Evolutionary conservation across 2,113 vertebrate species (phyloP).

Genomic region (Emydocephalus ijimae): DNA sequence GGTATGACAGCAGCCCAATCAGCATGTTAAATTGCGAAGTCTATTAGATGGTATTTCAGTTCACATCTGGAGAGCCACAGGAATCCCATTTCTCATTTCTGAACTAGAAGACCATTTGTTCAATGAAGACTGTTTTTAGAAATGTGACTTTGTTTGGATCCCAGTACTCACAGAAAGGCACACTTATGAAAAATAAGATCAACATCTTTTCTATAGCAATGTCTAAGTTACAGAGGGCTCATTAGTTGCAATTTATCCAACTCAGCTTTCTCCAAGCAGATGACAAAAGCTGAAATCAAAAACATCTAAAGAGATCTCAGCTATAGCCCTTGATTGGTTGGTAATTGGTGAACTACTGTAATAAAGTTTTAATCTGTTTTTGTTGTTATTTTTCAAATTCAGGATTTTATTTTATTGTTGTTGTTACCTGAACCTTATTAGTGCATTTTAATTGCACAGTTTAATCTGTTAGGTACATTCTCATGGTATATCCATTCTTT

Average conservation of each 20-base stretch:
- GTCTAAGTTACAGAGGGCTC: background rate
- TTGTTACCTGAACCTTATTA: background rate
- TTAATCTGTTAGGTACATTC: background rate
- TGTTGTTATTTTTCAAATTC: background rate
- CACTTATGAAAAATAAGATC: background rate
- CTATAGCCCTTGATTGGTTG: background rate
- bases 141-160: background rate
- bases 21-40: background rate
- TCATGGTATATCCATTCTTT: background rate
- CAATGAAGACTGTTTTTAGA: background rate
- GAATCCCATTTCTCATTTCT: background rate
- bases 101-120: background rate
- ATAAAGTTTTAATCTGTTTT: background rate
- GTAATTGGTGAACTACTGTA: background rate
- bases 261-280: background rate
- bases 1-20: background rate
- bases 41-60: background rate
- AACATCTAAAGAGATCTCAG: background rate
- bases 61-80: background rate
- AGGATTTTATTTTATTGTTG: background rate
- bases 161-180: background rate
- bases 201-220: background rate
- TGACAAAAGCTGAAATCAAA: background rate
- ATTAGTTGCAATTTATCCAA: background rate
- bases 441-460: background rate